Evolutionary conservation across 1,140 invertebrate species (phyloP).

Genomic region (Diuraphis noxia): DNA sequence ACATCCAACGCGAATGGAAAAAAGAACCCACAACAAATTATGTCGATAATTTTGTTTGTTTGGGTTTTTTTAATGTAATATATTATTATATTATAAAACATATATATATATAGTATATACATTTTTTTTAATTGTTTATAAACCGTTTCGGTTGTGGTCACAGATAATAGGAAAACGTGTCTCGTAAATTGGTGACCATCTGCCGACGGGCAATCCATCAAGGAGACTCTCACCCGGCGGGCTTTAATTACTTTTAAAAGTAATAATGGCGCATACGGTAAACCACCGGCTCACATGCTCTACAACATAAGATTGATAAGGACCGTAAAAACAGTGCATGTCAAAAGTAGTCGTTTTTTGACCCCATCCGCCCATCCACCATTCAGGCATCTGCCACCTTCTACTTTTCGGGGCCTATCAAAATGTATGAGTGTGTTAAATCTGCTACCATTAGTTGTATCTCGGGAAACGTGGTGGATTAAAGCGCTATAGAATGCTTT

Average conservation of each 20-base stretch:
- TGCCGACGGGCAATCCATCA: constrained; percentile 46
- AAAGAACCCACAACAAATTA: constrained; percentile 32
- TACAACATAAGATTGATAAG: constrained; percentile 47
- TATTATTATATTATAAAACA: not conserved
- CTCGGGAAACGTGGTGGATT: constrained; percentile 1
- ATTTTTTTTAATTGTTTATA: constrained; percentile 50
- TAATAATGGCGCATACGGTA: constrained; percentile 50
- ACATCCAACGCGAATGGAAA: constrained; percentile 38
- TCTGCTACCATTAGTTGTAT: constrained; percentile 29
- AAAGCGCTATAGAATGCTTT: constrained; percentile 30
- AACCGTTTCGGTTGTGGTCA: constrained; percentile 38
- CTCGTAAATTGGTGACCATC: constrained; percentile 49
- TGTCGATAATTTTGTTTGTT: constrained; percentile 40
- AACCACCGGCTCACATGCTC: constrained; percentile 33
- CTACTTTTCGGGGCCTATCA: constrained; percentile 36
- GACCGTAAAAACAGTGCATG: constrained; percentile 36
- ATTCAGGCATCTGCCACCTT: not conserved
- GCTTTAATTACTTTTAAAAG: constrained; percentile 53
- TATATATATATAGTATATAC: too few relatives aligned
- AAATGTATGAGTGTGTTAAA: constrained; percentile 44
- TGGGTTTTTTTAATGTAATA: not conserved
- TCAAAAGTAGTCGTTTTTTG: constrained; percentile 30
- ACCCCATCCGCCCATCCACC: not conserved
- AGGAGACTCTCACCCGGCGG: constrained; percentile 36
- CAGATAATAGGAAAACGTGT: constrained; percentile 32